phyloP scores from a whole-genome alignment of 2,113 vertebrate species.

The human (Homo sapiens) region GRCh38 chr17:6973501-6974000 shows the following conservation, averaged over 20 bases:
- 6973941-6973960: background rate
- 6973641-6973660: background rate
- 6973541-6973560: background rate
- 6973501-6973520: background rate
- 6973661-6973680: background rate
- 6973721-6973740: background rate
- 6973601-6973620: background rate
- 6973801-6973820: background rate
- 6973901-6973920: background rate
- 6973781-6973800: background rate
- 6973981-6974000: background rate
- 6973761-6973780: background rate
- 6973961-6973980: constrained; percentile 1
- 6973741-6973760: background rate
- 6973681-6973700: background rate
- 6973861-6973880: background rate
- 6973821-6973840: background rate
- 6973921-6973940: background rate
- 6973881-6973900: background rate
- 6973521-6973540: background rate
- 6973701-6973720: background rate
- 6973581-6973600: background rate
- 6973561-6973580: background rate
- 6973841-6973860: background rate
- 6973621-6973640: background rate